Evolutionary conservation across 2,113 vertebrate genomes (phyloP), one percentile per base, ranked within the genome.

Genomic region (Emydocephalus ijimae): DNA sequence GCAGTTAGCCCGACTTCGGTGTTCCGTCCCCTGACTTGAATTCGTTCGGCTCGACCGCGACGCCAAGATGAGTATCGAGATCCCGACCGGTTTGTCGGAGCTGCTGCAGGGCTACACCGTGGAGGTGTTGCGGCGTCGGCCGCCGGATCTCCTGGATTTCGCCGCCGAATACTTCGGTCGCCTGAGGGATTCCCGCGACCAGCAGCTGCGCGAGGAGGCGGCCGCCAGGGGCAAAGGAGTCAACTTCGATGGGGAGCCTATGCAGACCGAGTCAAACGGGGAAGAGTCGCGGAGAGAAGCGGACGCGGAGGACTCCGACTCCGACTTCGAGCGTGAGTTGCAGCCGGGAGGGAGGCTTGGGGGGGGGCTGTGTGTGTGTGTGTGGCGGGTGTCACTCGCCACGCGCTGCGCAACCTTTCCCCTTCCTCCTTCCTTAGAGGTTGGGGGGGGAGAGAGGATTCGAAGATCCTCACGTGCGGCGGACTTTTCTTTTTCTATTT

Each of bases 91-190:
- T 94, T 97, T 99, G 97, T 99, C 98, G 86, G 99, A 99, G 97
- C 98, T 99, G 96, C 98, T 99, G 96, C 99, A 99, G 97, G 99
- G 99, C 94, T 99, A 99, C 97, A 99, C 99, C 18, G 99, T 99
- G 97, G 99, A 99, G 97, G 99, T 99, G 94, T 97, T 99, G 95
- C 98, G 99, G 96, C 98, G 98, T 96, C 98, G 98, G 96, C 99
- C 99, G 92, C 96, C 98, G 43, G 98, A 99, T 96, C 98, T 99
- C 92, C 97, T 99, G 95, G 98, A 98, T 90, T 99, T 99, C 96
- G 99, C 99, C n/a, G 98, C 99, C 93, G 98, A 99, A 39, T 99
- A 99, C 96, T 99, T 99, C 98, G 98, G 97, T 92, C 98, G 98
- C 94, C 97, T 99, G 96, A 97, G 98, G 94, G 98, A 99, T 93